These are phyloP conservation scores for Delia radicum DNA, from an alignment of 1,140 invertebrate genomes.

Conservation along the genomic window DNA sequence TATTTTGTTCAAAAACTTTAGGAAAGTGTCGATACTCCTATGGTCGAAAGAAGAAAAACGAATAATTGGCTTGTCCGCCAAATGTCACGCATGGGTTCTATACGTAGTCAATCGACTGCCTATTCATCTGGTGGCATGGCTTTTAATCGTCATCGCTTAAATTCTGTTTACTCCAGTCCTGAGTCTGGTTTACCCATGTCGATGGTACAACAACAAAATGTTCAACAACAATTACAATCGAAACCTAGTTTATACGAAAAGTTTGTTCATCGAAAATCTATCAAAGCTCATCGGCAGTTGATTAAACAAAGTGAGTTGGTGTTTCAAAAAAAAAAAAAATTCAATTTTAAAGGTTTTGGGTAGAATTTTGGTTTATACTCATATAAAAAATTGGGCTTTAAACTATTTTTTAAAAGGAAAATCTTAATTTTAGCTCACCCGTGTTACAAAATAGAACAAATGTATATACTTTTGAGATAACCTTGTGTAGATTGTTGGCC, in stretches of 20 bases:
- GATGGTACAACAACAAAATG: constrained; percentile 38
- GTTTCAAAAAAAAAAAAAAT: too few relatives aligned
- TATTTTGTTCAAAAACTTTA: constrained; percentile 46
- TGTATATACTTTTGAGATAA: too few relatives aligned
- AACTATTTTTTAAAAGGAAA: too few relatives aligned
- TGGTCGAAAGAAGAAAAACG: constrained; percentile 79
- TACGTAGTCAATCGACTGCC: constrained; percentile 77
- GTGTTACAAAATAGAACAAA: too few relatives aligned
- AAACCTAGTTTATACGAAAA: constrained; percentile 81
- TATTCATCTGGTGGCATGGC: constrained; percentile 79
- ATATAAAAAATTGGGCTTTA: neutral
- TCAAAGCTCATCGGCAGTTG: constrained; percentile 65
- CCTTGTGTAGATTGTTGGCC: too few relatives aligned
- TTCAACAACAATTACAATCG: constrained; percentile 31
- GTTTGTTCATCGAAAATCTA: constrained; percentile 75
- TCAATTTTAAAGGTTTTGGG: too few relatives aligned
- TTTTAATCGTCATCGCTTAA: constrained; percentile 70
- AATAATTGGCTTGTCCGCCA: constrained; percentile 85
- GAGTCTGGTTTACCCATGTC: constrained; percentile 63
- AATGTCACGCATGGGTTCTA: constrained; percentile 78
- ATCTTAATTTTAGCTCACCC: too few relatives aligned
- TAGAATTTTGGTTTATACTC: neutral
- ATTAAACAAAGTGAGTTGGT: constrained; percentile 64
- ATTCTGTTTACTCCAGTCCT: constrained; percentile 76
- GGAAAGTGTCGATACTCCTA: constrained; percentile 85